Percentiles rank a stretch among this genome's conserved stretches.
Conservation (phyloP, 2,113 vertebrate genomes). For the Dasyprocta punctata region DNA sequence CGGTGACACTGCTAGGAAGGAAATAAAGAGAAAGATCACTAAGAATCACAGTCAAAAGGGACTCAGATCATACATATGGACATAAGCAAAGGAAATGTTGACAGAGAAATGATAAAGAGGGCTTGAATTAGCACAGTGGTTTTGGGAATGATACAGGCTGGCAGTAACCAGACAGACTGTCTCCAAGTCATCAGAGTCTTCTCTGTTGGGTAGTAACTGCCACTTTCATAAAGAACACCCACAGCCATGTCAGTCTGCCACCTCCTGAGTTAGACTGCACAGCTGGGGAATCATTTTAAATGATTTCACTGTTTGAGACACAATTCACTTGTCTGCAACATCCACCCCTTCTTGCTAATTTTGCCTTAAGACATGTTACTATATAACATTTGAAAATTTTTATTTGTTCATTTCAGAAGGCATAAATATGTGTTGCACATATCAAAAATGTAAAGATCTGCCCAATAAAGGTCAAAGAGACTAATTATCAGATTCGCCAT, state of each 20-base stretch:
- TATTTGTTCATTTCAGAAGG: conserved; percentile 19
- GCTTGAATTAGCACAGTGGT: background rate
- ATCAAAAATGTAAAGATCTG: conserved; percentile 66
- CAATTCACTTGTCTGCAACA: background rate
- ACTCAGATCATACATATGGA: background rate
- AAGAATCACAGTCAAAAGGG: background rate
- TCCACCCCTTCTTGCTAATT: conserved; percentile 8
- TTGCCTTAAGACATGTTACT: background rate
- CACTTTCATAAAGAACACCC: background rate
- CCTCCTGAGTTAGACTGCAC: background rate
- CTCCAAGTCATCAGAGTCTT: background rate
- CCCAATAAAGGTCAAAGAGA: conserved; percentile 80
- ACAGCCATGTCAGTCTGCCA: background rate
- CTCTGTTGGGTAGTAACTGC: background rate
- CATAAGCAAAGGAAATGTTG: background rate
- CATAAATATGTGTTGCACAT: background rate
- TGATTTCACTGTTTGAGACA: background rate
- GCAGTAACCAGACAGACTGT: background rate
- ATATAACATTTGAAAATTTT: background rate
- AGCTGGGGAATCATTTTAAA: background rate
- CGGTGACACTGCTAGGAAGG: background rate
- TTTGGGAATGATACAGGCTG: too few species aligned
- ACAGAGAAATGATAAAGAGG: background rate
- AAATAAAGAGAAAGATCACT: background rate
- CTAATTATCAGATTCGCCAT: conserved; percentile 77